Percentiles rank a stretch among this genome's conserved stretches.
Conservation (phyloP, 1,140 invertebrate species). For the Apocrypta bakeri region DNA sequence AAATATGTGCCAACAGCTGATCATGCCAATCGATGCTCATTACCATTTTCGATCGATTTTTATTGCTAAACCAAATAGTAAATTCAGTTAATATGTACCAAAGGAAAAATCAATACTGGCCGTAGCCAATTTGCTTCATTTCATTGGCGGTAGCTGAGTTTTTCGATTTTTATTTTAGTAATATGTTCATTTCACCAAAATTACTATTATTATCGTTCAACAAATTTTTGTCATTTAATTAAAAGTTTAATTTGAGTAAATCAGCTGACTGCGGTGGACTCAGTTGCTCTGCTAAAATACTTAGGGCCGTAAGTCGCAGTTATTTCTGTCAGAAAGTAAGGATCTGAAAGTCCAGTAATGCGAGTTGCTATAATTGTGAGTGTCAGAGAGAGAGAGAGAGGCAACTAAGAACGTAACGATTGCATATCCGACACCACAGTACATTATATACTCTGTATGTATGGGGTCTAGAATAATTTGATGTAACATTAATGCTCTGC, state of each 20-base stretch:
- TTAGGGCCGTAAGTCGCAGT: background rate
- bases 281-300: background rate
- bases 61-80: constrained; percentile 6
- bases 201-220: too few relatives aligned
- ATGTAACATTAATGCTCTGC: background rate
- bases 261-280: background rate
- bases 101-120: too few relatives aligned
- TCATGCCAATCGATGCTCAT: constrained; percentile 58
- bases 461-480: constrained; percentile 27
- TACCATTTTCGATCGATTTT: constrained; percentile 56
- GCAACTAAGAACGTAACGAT: constrained; percentile 23
- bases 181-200: too few relatives aligned
- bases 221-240: too few relatives aligned
- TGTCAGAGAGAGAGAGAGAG: background rate
- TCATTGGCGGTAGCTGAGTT: too few relatives aligned
- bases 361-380: constrained; percentile 11
- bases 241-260: background rate
- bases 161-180: too few relatives aligned
- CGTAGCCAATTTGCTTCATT: too few relatives aligned
- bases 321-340: constrained; percentile 21
- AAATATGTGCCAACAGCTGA: constrained; percentile 68
- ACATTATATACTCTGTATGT: background rate
- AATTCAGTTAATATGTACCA: too few relatives aligned
- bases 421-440: constrained; percentile 14
- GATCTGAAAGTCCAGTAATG: constrained; percentile 13